Evolutionary conservation across 2,113 vertebrate genomes (phyloP).

Genomic region (Laterallus jamaicensis): DNA sequence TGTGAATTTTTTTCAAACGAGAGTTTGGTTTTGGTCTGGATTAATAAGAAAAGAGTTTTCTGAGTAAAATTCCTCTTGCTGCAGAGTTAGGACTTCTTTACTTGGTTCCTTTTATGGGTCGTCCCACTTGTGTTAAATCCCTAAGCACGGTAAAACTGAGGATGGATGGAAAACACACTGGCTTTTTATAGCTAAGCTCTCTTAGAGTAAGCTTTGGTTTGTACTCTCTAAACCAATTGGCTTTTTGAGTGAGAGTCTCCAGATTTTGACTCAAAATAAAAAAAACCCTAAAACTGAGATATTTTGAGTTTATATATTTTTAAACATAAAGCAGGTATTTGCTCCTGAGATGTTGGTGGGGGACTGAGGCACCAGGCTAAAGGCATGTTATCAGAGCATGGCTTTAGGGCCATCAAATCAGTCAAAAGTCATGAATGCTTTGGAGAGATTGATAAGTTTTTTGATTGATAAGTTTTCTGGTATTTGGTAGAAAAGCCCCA

Average conservation of each 20-base stretch:
- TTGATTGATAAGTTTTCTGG: neutral
- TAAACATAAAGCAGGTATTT: neutral
- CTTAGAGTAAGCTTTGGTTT: neutral
- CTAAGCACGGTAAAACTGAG: neutral
- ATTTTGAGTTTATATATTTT: too few relatives aligned
- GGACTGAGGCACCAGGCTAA: neutral
- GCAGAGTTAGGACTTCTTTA: rapidly evolving
- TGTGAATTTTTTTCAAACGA: neutral
- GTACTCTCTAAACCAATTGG: neutral
- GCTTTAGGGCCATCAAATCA: neutral
- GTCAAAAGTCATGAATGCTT: neutral
- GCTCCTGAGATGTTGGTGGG: too few relatives aligned
- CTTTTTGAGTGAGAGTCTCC: neutral
- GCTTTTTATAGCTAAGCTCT: neutral
- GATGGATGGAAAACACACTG: neutral
- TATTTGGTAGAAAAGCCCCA: neutral
- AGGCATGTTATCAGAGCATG: neutral
- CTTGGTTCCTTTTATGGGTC: neutral
- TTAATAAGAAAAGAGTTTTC: neutral
- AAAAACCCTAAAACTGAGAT: neutral
- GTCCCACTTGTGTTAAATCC: rapidly evolving
- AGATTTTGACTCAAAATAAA: neutral
- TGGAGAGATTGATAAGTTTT: neutral
- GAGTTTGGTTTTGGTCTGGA: neutral
- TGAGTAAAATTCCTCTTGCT: neutral